A percentile compares a stretch with the other conserved stretches of the same genome.
Evolutionary conservation across 2,888 invertebrate genomes (phyloP).

Genomic region (Helobdella robusta): DNA sequence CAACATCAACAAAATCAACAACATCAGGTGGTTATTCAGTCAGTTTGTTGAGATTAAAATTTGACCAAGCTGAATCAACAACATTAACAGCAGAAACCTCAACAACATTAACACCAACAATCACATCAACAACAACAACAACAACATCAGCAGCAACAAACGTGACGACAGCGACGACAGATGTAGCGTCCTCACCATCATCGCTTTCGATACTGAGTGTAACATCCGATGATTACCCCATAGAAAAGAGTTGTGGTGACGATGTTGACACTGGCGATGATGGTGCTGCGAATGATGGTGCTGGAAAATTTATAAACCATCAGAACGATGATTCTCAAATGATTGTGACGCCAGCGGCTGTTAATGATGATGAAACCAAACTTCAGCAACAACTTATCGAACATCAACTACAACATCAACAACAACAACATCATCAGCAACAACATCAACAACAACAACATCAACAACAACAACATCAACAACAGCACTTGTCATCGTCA

Average conservation of each 20-base stretch:
- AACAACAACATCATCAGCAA: constrained; percentile 7
- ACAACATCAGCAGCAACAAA: neutral
- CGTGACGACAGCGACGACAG: neutral
- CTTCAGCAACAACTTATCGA: neutral
- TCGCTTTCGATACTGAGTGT: no score
- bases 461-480: constrained; percentile 3
- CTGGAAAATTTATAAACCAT: no score
- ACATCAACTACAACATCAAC: constrained; percentile 8
- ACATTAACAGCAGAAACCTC: neutral
- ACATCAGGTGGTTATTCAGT: neutral
- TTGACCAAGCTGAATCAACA: neutral
- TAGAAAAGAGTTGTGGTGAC: no score
- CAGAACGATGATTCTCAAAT: no score
- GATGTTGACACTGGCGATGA: no score
- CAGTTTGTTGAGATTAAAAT: neutral
- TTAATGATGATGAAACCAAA: no score
- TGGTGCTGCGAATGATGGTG: no score
- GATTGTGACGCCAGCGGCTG: no score
- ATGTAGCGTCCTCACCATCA: neutral
- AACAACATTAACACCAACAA: neutral
- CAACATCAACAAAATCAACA: neutral
- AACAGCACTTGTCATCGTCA: neutral
- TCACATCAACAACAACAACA: neutral
- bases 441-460: neutral
- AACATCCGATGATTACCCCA: no score